Evolutionary conservation across 2,113 vertebrate species (phyloP), one percentile per base, ranked within the genome.

Genomic region (Neodontobutis hainanensis): DNA sequence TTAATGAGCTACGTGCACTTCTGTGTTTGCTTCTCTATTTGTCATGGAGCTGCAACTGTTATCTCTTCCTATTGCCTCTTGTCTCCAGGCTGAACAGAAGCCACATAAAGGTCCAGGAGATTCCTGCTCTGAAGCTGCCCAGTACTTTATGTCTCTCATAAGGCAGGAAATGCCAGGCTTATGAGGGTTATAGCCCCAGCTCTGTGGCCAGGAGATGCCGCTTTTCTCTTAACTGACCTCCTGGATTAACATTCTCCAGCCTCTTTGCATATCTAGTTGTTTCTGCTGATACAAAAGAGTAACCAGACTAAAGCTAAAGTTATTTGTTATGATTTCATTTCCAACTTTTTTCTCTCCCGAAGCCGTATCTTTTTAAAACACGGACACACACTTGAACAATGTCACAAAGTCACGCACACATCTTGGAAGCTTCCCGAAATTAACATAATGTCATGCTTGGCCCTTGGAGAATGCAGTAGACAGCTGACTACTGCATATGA

Each of bases 401-500:
- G 69, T 69, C 61, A 78, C 57, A 77, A 71, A 77, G 65, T 66
- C 69, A 72, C 56, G 56, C 47, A 65, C 75, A 85, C 80, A 82
- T 76, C 69, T 74, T 65, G 42, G 64, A 77, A 70, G 60, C 61
- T 78, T 27, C 58, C 70, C 49, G 71, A 76, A 84, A 87, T 88
- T 84, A 88, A 68, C 82, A 81, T 83, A 87, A 81, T 81, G 78
- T 84, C 83, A 84, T 74, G 82, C 77, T 16, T 82, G 80, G 75
- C 83, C 81, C 81, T 85, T 75, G 65, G 68, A 85, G 89, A 90
- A 88, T 90, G 84, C 86, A 81, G 82, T 77, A 89, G 84, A 88
- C 89, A 92, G 83, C 89, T 91, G 89, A 91, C 88, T 88, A 86
- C 81, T 77, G 85, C 89, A 89, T 85, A 88, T 82, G 83, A 86